Conservation (phyloP, 2,888 invertebrate genomes). For the Lordiphosa fenestrarum region DNA sequence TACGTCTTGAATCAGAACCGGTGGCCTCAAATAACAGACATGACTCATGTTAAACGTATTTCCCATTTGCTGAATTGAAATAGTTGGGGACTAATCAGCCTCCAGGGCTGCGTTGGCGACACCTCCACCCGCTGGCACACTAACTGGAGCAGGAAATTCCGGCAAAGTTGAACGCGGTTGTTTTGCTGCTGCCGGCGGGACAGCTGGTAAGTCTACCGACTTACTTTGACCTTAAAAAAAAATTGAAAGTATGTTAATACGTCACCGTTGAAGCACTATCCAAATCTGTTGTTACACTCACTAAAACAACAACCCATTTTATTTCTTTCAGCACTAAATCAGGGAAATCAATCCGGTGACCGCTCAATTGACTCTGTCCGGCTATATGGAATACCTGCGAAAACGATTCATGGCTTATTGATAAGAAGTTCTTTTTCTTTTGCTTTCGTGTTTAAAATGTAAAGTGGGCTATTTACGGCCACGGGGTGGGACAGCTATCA, state of each 20-base stretch:
- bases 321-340: constrained; percentile 54
- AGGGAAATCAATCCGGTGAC: constrained; percentile 64
- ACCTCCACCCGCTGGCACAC: constrained; percentile 27
- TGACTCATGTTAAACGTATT: constrained; percentile 25
- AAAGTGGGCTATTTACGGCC: constrained; percentile 63
- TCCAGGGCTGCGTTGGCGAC: constrained; percentile 54
- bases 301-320: constrained; percentile 66
- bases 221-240: constrained; percentile 58
- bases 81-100: constrained; percentile 35
- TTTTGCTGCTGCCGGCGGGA: constrained; percentile 58
- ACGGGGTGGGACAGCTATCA: constrained; percentile 38
- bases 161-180: constrained; percentile 44
- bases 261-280: constrained; percentile 2
- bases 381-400: constrained; percentile 30
- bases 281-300: constrained; percentile 31
- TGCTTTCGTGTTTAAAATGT: constrained; percentile 59
- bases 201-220: constrained; percentile 65
- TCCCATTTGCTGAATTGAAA: constrained; percentile 14
- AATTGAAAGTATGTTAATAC: neutral
- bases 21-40: neutral
- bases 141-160: constrained; percentile 43
- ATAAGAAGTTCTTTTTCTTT: constrained; percentile 50
- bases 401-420: constrained; percentile 56
- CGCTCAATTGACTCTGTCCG: constrained; percentile 45
- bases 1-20: neutral